Evolutionary conservation across 2,888 invertebrate species (phyloP).

Genomic region (Ctena decussata): DNA sequence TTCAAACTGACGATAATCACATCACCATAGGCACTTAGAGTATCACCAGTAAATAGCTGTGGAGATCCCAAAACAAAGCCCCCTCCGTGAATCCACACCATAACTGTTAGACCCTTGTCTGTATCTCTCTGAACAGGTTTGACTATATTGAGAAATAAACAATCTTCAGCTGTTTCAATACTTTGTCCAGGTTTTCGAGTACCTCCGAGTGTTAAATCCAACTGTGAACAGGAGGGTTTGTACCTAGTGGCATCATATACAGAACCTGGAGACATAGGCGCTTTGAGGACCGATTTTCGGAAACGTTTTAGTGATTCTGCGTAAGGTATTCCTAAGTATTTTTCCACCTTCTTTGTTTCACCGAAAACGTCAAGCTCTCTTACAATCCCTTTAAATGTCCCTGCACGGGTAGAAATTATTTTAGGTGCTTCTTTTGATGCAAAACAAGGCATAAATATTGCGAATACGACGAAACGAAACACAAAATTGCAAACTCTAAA

Average conservation of each 20-base stretch:
- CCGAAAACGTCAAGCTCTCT: neutral
- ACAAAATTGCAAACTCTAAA: too few relatives aligned
- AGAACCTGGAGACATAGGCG: neutral
- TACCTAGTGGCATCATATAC: constrained; percentile 2
- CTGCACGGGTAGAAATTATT: neutral
- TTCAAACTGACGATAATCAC: constrained; percentile 97
- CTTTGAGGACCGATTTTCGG: constrained; percentile 5
- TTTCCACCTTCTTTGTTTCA: neutral
- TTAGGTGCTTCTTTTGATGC: neutral
- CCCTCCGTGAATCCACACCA: constrained; percentile 98
- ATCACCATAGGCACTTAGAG: constrained; percentile 27
- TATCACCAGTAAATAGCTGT: constrained; percentile 18
- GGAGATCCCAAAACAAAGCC: constrained; percentile 97
- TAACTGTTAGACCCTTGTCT: constrained; percentile 89
- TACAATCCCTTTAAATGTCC: constrained; percentile 2
- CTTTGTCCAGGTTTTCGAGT: neutral
- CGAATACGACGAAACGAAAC: too few relatives aligned
- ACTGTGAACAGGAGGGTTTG: neutral
- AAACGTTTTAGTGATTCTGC: neutral
- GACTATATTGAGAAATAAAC: constrained; percentile 97
- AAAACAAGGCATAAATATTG: too few relatives aligned
- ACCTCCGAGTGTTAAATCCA: neutral
- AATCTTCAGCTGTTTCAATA: constrained; percentile 91
- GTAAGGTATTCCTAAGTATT: neutral
- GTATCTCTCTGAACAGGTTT: constrained; percentile 89